Evolutionary conservation across 1,140 invertebrate species (phyloP).

Genomic region (Euborellia annulipes): DNA sequence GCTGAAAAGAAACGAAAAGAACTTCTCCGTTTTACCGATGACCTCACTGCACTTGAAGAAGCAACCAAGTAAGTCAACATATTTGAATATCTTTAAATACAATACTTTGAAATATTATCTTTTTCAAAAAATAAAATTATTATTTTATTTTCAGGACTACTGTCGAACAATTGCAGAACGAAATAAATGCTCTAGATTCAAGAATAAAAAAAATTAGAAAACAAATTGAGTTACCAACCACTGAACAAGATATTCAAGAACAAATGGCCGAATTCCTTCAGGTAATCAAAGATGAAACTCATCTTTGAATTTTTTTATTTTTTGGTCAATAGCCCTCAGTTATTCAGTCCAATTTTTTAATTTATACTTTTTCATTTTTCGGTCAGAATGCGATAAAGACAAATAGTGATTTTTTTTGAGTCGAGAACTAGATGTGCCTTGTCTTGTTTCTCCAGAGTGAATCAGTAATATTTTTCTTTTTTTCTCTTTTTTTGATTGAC

Average conservation of each 20-base stretch:
- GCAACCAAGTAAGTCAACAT: slow-evolving; percentile 77
- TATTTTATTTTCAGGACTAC: slow-evolving; percentile 50
- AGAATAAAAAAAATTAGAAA: slow-evolving; percentile 64
- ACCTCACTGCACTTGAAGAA: slow-evolving; percentile 66
- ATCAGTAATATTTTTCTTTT: too few species aligned
- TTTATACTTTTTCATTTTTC: too few species aligned
- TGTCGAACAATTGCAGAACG: slow-evolving; percentile 78
- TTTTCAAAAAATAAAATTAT: background rate
- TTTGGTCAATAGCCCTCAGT: too few species aligned
- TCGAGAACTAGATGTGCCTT: too few species aligned
- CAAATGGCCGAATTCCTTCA: slow-evolving; percentile 81
- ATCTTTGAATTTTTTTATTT: too few species aligned
- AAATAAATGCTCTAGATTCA: slow-evolving; percentile 64
- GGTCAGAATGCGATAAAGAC: too few species aligned
- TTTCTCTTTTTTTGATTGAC: too few species aligned
- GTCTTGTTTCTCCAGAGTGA: too few species aligned
- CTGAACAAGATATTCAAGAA: slow-evolving; percentile 62
- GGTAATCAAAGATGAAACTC: too few species aligned
- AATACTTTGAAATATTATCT: slow-evolving; percentile 7
- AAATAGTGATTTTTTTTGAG: too few species aligned
- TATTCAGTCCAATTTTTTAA: too few species aligned
- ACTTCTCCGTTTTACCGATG: slow-evolving; percentile 61
- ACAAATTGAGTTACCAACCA: slow-evolving; percentile 60
- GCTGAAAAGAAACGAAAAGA: slow-evolving; percentile 69
- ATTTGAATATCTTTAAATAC: background rate